These are phyloP conservation scores for Eurypyga helias DNA, from an alignment of 2,113 vertebrate species.

Conservation along the genomic window DNA sequence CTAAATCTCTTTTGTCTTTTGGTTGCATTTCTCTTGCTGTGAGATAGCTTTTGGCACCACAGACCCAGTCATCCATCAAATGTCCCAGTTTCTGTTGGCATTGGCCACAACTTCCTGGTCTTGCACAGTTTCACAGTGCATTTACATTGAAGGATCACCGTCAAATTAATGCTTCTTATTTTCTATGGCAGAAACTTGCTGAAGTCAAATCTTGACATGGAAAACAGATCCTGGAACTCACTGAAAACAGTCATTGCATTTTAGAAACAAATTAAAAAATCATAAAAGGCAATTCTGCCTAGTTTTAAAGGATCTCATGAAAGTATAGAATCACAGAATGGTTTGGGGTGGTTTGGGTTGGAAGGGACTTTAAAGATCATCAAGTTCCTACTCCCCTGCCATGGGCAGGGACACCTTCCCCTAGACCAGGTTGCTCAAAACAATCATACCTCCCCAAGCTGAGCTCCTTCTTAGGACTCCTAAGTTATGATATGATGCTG, in stretches of 20 bases:
- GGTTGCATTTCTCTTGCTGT: background rate
- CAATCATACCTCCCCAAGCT: background rate
- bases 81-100: background rate
- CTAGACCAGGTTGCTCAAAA: too few relatives aligned
- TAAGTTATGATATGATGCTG: background rate
- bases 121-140: background rate
- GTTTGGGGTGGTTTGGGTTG: too few relatives aligned
- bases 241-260: background rate
- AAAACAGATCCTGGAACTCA: background rate
- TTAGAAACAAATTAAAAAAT: background rate
- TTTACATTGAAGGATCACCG: background rate
- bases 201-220: background rate
- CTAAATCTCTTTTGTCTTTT: background rate
- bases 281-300: background rate
- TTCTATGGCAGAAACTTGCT: background rate
- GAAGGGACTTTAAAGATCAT: too few relatives aligned
- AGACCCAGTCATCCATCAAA: background rate
- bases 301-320: background rate
- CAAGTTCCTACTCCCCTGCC: too few relatives aligned
- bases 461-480: background rate
- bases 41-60: background rate
- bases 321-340: background rate
- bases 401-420: too few relatives aligned
- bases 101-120: background rate
- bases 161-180: background rate